Base-by-base conservation (phyloP, 2,797 vertebrate species). In the Sandelia bainsii region DNA sequence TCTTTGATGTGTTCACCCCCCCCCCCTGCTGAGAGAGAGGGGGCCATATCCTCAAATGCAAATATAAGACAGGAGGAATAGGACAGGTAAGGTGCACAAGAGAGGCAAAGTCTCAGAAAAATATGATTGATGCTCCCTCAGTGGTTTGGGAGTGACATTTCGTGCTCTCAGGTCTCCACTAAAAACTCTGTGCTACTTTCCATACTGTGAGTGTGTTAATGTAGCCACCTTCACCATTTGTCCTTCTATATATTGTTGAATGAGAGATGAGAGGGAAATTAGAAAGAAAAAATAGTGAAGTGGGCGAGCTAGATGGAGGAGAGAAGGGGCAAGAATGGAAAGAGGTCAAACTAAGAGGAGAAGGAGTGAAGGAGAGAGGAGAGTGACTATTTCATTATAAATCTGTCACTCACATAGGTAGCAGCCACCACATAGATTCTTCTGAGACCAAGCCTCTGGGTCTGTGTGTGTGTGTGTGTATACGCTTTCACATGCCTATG, bases 311-410 rank as follows among this genome's bases (percentile, higher is more conserved):
- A 22, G 59, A 52, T 59, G 60, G 58, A 52, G 50, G 57, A 57
- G 69, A 73, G 50, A 42, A 22, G 27, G 37, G 20, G 37, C 23
- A 34, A 67, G 58, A 57, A 74, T 76, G 87, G 80, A 84, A 81
- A 85, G 84, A 81, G 88, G 89, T 90, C 89, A 88, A 76, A 81
- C 45, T 62, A 77, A 72, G 79, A 67, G 49, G 75, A 86, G 80
- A 81, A 42, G 39, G 49, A 66, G 62, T 57, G 64, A 81, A 42
- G 39, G 49, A 66, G 62, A 49, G 64, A 52, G 56, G 57, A 90
- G 74, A 86, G 75, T 68, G 85, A 91, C 81, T 87, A 73, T 92
- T 88, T 90, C 87, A 89, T 89, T 89, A 92, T 81, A 75, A 91
- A 90, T 78, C 86, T 80, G 71, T 91, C 90, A 90, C 76, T 91